Conservation (phyloP, 2,888 invertebrate species). For the Sinopyrophorus schimmeli region DNA sequence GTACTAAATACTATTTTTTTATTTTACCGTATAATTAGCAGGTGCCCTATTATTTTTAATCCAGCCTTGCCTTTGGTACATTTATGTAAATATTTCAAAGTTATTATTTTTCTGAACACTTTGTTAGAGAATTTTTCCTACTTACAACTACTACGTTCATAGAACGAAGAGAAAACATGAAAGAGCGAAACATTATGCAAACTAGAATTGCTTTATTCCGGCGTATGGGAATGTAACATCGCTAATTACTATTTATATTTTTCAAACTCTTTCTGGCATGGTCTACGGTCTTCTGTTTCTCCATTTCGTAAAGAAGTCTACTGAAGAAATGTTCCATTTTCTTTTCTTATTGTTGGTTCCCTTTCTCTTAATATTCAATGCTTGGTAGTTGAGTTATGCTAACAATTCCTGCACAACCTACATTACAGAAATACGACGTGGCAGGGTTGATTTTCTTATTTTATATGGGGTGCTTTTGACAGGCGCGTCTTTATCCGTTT, state of each 20-base stretch:
- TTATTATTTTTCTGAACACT: conserved; percentile 8
- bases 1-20: too few relatives aligned
- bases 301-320: too few relatives aligned
- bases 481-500: conserved; percentile 14
- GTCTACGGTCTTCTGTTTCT: too few relatives aligned
- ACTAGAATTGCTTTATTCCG: conserved; percentile 6
- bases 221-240: not conserved
- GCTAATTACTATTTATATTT: conserved; percentile 14
- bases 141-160: conserved; percentile 1
- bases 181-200: conserved; percentile 11
- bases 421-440: conserved; percentile 9
- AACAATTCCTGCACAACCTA: conserved; percentile 13
- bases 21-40: too few relatives aligned
- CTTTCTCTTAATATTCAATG: too few relatives aligned
- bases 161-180: conserved; percentile 9
- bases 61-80: conserved; percentile 5
- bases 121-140: conserved; percentile 6
- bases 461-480: conserved; percentile 4
- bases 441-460: conserved; percentile 12
- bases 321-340: too few relatives aligned
- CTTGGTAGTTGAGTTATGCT: conserved; percentile 12
- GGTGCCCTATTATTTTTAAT: too few relatives aligned
- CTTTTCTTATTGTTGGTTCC: too few relatives aligned
- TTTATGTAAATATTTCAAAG: conserved; percentile 10
- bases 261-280: too few relatives aligned